These are phyloP conservation scores for Acleris literana DNA, from an alignment of 2,888 invertebrate genomes.

Conservation along the genomic window DNA sequence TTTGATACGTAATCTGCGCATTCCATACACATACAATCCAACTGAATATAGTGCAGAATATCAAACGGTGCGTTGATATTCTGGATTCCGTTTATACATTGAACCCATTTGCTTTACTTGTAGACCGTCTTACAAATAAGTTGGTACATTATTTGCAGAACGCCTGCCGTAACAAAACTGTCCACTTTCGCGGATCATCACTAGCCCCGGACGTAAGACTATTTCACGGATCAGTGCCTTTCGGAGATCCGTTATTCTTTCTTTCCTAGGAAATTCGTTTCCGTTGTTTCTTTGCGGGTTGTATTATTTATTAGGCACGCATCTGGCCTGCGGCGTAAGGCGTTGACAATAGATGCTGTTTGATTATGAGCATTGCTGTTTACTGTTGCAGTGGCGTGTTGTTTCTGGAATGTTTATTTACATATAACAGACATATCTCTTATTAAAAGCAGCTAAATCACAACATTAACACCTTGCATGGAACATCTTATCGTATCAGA, in stretches of 20 bases:
- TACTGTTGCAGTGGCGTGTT: constrained; percentile 2
- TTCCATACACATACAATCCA: too few species aligned
- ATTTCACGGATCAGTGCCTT: constrained; percentile 60
- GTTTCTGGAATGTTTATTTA: constrained; percentile 5
- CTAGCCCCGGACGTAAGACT: constrained; percentile 53
- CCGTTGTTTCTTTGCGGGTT: constrained; percentile 23
- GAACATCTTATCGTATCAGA: too few species aligned
- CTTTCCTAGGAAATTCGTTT: constrained; percentile 41
- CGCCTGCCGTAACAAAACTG: constrained; percentile 41
- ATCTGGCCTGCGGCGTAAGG: constrained; percentile 20
- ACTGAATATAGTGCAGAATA: neutral
- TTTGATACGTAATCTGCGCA: too few species aligned
- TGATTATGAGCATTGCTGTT: constrained; percentile 21
- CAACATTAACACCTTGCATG: too few species aligned
- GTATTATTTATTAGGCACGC: constrained; percentile 28
- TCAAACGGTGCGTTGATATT: neutral
- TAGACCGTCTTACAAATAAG: constrained; percentile 16
- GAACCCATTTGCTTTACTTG: neutral
- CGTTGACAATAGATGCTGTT: constrained; percentile 21
- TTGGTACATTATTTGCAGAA: constrained; percentile 26
- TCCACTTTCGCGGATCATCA: constrained; percentile 49
- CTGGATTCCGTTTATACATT: neutral
- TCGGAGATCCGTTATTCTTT: constrained; percentile 50
- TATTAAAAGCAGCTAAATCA: neutral
- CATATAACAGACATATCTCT: neutral